Evolutionary conservation across 2,113 vertebrate species (phyloP).

Genomic region (Protobothrops mucrosquamatus): DNA sequence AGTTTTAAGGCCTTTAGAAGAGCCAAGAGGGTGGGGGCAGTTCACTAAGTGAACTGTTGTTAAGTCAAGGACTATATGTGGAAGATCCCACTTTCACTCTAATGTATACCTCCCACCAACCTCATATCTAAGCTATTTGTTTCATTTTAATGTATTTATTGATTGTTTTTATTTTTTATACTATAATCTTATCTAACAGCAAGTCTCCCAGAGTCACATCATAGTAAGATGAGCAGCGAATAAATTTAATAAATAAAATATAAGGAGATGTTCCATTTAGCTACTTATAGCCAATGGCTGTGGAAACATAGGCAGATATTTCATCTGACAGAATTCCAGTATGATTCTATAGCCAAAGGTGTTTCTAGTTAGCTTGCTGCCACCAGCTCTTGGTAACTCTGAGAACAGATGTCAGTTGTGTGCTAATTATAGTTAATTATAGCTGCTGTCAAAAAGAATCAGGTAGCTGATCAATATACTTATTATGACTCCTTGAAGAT

Average conservation of each 20-base stretch:
- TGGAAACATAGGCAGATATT: background rate
- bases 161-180: background rate
- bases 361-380: background rate
- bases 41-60: no score
- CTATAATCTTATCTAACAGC: background rate
- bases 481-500: background rate
- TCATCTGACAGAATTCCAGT: background rate
- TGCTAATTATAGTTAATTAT: background rate
- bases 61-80: no score
- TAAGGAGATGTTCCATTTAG: background rate
- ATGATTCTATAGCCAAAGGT: no score
- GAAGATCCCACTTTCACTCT: no score
- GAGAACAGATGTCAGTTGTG: background rate
- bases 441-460: background rate
- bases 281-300: background rate
- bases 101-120: no score
- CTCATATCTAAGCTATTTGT: no score
- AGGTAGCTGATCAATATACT: background rate
- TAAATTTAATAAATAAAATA: background rate
- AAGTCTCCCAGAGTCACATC: background rate
- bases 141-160: no score
- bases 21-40: no score
- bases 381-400: background rate
- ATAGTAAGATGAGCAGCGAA: background rate
- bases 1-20: no score